Conservation (phyloP, 2,797 vertebrate genomes). For the Acanthiza pusilla region DNA sequence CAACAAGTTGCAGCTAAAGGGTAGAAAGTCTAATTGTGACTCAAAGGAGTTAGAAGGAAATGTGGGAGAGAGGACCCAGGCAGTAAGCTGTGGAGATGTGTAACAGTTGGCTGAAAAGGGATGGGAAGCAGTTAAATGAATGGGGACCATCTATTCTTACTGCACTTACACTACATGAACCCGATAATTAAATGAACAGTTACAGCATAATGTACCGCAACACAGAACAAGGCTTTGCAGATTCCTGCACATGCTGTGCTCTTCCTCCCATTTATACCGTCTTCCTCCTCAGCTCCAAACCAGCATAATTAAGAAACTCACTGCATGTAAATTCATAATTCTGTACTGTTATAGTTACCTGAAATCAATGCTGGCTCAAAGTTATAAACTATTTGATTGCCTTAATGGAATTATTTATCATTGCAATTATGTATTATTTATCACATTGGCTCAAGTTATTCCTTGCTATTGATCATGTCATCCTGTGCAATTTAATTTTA, state of each 20-base stretch:
- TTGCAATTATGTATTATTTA: conserved; percentile 30
- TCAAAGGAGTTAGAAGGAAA: conserved; percentile 18
- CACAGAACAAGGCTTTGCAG: not conserved
- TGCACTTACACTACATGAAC: not conserved
- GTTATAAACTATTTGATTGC: not conserved
- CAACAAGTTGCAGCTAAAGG: conserved; percentile 27
- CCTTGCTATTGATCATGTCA: not conserved
- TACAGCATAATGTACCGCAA: not conserved
- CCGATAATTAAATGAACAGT: conserved; percentile 17
- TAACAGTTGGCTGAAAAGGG: not conserved
- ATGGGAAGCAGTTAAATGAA: conserved; percentile 28
- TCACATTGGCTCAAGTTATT: not conserved
- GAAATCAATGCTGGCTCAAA: not conserved
- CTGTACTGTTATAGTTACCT: not conserved
- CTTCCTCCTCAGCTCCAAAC: not conserved
- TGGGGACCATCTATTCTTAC: conserved; percentile 1
- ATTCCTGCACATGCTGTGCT: not conserved
- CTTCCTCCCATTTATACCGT: not conserved
- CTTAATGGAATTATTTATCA: conserved; percentile 1
- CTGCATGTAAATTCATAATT: not conserved
- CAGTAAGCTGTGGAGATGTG: not conserved
- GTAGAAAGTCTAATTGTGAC: conserved; percentile 32
- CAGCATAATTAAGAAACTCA: not conserved
- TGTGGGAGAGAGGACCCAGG: not conserved
- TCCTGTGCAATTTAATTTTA: not conserved